A percentile compares a stretch with the other conserved stretches of the same genome.
Conservation (phyloP, 2,113 vertebrate species). For the Pipa parva region DNA sequence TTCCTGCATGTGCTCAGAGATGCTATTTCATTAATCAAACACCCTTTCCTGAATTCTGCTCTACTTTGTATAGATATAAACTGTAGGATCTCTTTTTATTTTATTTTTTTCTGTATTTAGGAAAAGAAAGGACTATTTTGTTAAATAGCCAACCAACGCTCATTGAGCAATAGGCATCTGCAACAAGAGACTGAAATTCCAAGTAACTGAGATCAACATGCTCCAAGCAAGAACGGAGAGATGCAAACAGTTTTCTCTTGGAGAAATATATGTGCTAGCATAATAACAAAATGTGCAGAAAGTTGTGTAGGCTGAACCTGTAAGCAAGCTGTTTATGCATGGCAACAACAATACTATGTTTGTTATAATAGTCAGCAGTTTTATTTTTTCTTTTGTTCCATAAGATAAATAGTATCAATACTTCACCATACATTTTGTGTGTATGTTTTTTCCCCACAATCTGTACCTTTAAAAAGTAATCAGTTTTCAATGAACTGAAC, state of each 20-base stretch:
- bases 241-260: neutral
- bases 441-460: no score
- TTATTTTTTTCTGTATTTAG: neutral
- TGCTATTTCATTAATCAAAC: neutral
- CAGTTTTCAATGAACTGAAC: no score
- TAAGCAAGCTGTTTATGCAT: neutral
- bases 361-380: no score
- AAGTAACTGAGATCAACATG: slow-evolving; percentile 38
- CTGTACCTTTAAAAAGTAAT: no score
- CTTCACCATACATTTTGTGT: no score
- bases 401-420: no score
- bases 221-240: neutral
- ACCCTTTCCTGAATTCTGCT: neutral
- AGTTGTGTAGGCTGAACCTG: neutral
- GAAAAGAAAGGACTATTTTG: neutral
- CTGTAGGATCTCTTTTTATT: neutral
- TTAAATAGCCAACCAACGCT: slow-evolving; percentile 30
- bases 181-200: slow-evolving; percentile 32
- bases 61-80: no score
- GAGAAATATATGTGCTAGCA: neutral
- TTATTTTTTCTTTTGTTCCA: no score
- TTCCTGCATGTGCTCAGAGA: no score
- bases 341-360: neutral
- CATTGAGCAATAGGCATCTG: neutral
- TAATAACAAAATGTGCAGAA: neutral